Percentiles rank a stretch among this genome's conserved stretches.
These are phyloP conservation scores for Pagrus major DNA, from an alignment of 2,113 vertebrate genomes.

Conservation along the genomic window DNA sequence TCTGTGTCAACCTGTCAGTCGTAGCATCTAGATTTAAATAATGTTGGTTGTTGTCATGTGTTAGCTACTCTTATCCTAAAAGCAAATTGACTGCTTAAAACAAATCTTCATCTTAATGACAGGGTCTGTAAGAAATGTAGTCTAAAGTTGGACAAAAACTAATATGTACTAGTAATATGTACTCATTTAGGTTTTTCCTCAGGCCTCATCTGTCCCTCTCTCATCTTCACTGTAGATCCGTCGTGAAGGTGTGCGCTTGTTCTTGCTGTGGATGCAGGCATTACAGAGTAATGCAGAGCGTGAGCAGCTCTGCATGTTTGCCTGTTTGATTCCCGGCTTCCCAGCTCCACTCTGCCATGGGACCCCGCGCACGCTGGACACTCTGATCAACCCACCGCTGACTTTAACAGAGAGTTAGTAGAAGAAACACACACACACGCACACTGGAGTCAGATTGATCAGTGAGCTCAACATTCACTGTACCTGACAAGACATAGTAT, in stretches of 20 bases:
- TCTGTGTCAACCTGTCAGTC: background rate
- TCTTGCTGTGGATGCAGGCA: constrained; percentile 98
- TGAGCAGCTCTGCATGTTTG: constrained; percentile 98
- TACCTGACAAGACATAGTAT: background rate
- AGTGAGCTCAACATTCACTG: background rate
- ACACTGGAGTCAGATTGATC: background rate
- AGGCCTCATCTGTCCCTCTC: too few species aligned
- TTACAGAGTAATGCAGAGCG: constrained; percentile 94
- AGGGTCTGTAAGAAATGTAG: background rate
- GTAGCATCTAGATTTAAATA: too few species aligned
- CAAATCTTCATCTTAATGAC: background rate
- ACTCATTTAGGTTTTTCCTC: background rate
- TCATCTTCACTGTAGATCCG: constrained; percentile 88
- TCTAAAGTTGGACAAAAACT: background rate
- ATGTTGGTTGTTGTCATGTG: too few species aligned
- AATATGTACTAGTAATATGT: background rate
- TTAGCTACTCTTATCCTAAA: background rate
- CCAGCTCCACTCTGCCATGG: constrained; percentile 91
- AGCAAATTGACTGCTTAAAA: background rate
- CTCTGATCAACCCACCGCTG: constrained; percentile 94
- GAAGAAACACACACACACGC: constrained; percentile 20
- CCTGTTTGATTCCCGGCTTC: constrained; percentile 98
- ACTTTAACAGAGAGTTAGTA: constrained; percentile 94
- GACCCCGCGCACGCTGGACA: constrained; percentile 94
- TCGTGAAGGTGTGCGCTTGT: constrained; percentile 96